Conservation (phyloP, 2,113 vertebrate genomes). For the Gambusia affinis region DNA sequence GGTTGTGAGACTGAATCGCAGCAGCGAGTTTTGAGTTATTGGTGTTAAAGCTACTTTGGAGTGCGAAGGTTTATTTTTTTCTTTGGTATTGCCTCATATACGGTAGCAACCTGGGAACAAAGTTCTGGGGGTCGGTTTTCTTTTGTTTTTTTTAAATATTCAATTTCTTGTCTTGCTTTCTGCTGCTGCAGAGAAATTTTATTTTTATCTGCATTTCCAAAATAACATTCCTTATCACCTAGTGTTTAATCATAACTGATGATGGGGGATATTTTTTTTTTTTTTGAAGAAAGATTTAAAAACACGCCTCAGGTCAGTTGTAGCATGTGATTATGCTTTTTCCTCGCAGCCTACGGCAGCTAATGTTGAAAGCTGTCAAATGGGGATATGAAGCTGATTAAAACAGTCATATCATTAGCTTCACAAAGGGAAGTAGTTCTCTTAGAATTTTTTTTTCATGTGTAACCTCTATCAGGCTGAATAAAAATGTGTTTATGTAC, state of each 20-base stretch:
- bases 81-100: conserved; percentile 34
- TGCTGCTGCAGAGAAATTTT: conserved; percentile 41
- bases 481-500: conserved; percentile 78
- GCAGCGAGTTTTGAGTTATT: conserved; percentile 32
- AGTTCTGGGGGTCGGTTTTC: conserved; percentile 42
- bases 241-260: conserved; percentile 40
- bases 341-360: conserved; percentile 57
- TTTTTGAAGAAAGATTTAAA: conserved; percentile 32
- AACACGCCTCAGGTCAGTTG: conserved; percentile 67
- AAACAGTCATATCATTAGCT: conserved; percentile 68
- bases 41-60: conserved; percentile 32
- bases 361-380: conserved; percentile 48
- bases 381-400: conserved; percentile 58
- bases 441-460: conserved; percentile 54
- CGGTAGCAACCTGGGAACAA: conserved; percentile 67
- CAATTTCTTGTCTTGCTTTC: conserved; percentile 31
- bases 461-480: conserved; percentile 74
- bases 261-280: conserved; percentile 28
- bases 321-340: conserved; percentile 70
- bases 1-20: conserved; percentile 33
- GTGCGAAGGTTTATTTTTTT: conserved; percentile 10
- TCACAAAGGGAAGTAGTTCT: conserved; percentile 74
- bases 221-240: conserved; percentile 68
- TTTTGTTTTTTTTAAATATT: conserved; percentile 4
- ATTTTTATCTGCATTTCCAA: conserved; percentile 48